Base-by-base conservation (phyloP, 2,797 vertebrate species). In the Typhlichthys eigenmanni region DNA sequence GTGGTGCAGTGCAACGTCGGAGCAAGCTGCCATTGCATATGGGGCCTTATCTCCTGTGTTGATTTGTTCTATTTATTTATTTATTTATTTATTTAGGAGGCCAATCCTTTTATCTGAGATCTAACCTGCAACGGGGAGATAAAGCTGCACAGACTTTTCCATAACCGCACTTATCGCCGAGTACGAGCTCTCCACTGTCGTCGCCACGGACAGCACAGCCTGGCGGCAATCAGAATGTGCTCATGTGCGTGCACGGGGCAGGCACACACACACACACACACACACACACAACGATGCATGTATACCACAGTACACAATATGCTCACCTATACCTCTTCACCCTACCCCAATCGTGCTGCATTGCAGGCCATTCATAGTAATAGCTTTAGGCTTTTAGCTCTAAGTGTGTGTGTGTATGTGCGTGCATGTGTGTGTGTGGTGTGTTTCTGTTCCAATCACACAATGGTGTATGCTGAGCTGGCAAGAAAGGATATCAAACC, bases 401-500 rank as follows among this genome's bases (percentile, higher is more conserved):
- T 86, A 86, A 86, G 77, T 90, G 74, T 85, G 66, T 85, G 58
- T 82, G 64, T 72, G 47, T 3, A 62, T 72, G 13, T n/a, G 77
- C 89, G 47, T 48, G 47, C n/a, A 2, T 48, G 47, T 48, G 47
- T n/a, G 47, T 48, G 10, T 48, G 47, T 48, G 54, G 12, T 75
- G 43, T 63, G 16, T 32, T 66, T 46, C 73, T 79, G 47, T 71
- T 85, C 82, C 81, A 86, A 85, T 91, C 85, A 85, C 82, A 88
- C 81, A 82, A 87, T 84, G 78, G 82, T 72, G 77, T 82, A 77
- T 83, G 90, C 87, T 91, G 88, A 88, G 86, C 79, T 86, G 83
- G 88, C 90, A 90, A 91, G 85, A 88, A 87, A 87, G 85, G 85
- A 90, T 91, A 92, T 91, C 86, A 91, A 92, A 90, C 80, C 85